Evolutionary conservation across 2,888 invertebrate genomes (phyloP), one percentile per base, ranked within the genome.

Genomic region (Apantesis nais): DNA sequence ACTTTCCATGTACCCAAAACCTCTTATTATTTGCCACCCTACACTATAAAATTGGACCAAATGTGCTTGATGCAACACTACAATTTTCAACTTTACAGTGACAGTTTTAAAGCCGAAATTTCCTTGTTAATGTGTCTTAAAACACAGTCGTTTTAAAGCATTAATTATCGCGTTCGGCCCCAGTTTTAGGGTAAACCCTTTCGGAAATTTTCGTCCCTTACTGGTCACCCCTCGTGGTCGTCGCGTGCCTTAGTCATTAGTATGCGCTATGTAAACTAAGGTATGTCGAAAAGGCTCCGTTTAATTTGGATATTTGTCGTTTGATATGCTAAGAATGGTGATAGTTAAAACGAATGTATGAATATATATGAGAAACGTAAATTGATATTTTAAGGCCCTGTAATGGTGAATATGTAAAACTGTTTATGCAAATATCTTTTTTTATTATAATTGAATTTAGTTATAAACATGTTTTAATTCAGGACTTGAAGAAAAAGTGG

Each of bases 111-210:
- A 83, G 88, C 79, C 65, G 58, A 80, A 75, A 78, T 77, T 92
- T 16, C 67, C 19, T 37, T 74, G 67, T 66, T 31, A 11, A 12
- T 62, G 25, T 31, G 41, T 68, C 74, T 78, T 86, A 85, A 85
- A 87, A 88, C 89, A 90, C 86, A 90, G 93, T 91, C 92, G 91
- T 92, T 93, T 91, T 87, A 88, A 83, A 86, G 91, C 93, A 93
- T 93, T 94, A 94, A 95, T 95, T 94, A 94, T 93, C 90, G 89
- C 87, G 86, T 85, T 85, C 86, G 87, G 86, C 89, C 91, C 93
- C 91, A 86, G 90, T 89, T 92, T 92, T 91, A 91, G 93, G 93
- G 93, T 89, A 93, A 88, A 94, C 94, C 94, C 94, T 94, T 95
- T 93, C 83, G 90, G 90, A 93, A 92, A 90, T 90, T 93, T 93